Conservation (phyloP, 1,140 invertebrate genomes). For the Eciton burchellii region DNA sequence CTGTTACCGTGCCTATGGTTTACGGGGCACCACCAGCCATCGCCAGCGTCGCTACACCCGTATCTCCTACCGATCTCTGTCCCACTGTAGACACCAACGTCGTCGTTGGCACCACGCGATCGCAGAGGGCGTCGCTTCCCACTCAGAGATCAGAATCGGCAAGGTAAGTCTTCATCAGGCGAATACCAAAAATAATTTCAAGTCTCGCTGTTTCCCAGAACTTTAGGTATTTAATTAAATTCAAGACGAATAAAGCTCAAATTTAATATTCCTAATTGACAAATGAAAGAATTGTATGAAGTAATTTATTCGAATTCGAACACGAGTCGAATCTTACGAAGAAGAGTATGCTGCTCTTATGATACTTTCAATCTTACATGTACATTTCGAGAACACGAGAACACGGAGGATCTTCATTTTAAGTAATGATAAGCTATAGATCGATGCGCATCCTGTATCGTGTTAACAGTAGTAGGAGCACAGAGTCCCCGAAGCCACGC, state of each 20-base stretch:
- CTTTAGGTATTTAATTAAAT: background rate
- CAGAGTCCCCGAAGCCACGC: conserved; percentile 85
- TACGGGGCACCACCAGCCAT: conserved; percentile 78
- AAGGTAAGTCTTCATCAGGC: conserved; percentile 81
- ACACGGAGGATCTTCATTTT: background rate
- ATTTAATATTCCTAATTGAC: conserved; percentile 15
- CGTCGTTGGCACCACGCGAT: conserved; percentile 85
- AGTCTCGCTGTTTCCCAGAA: conserved; percentile 27
- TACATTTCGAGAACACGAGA: conserved; percentile 26
- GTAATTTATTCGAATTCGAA: background rate
- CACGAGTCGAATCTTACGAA: background rate
- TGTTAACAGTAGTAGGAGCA: conserved; percentile 80
- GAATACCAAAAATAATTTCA: background rate
- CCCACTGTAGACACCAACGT: conserved; percentile 86
- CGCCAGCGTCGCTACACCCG: conserved; percentile 68
- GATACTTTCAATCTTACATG: background rate
- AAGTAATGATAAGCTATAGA: conserved; percentile 42
- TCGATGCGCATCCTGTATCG: conserved; percentile 42
- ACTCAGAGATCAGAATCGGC: conserved; percentile 92
- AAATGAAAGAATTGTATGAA: conserved; percentile 1
- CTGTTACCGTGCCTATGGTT: conserved; percentile 77
- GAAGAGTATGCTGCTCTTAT: too few relatives aligned
- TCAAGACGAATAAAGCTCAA: background rate
- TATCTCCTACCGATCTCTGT: conserved; percentile 84
- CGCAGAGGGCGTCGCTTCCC: conserved; percentile 90